These are phyloP conservation scores for Mamestra brassicae DNA, from an alignment of 2,888 invertebrate species.

Conservation along the genomic window DNA sequence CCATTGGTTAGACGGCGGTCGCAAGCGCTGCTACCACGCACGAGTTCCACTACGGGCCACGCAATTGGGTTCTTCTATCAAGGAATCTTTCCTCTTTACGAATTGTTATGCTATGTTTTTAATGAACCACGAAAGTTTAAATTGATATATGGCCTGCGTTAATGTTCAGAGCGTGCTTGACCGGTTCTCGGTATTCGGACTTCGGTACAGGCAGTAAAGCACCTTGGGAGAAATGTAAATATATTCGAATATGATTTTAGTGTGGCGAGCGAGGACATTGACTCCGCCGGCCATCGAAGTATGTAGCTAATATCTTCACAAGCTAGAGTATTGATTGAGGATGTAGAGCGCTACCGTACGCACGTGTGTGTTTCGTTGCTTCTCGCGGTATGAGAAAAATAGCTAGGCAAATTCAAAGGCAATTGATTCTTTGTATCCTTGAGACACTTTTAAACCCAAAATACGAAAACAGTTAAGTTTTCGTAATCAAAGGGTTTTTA, in stretches of 20 bases:
- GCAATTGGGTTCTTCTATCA: neutral
- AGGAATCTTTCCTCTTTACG: neutral
- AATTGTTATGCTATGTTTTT: slow-evolving; percentile 10
- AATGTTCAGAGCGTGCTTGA: slow-evolving; percentile 63
- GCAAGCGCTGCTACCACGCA: neutral
- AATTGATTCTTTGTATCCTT: neutral
- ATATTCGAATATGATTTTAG: slow-evolving; percentile 82
- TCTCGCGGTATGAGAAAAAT: neutral
- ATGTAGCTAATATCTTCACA: slow-evolving; percentile 70
- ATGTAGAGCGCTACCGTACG: slow-evolving; percentile 28
- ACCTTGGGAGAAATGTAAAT: slow-evolving; percentile 81
- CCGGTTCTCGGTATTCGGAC: slow-evolving; percentile 66
- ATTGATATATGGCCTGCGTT: slow-evolving; percentile 53
- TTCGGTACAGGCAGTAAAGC: slow-evolving; percentile 72
- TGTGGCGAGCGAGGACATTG: slow-evolving; percentile 80
- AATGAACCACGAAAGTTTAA: slow-evolving; percentile 50
- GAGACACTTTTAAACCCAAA: neutral
- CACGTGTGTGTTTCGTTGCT: neutral
- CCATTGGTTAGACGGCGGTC: slow-evolving; percentile 1
- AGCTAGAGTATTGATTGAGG: slow-evolving; percentile 49
- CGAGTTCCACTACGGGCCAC: neutral
- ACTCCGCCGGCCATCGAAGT: slow-evolving; percentile 69
- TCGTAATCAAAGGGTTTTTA: neutral
- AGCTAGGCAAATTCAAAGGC: neutral
- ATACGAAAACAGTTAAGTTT: neutral